Evolutionary conservation across 1,140 invertebrate genomes (phyloP), one percentile per base, ranked within the genome.

Genomic region (Drosophila nigrodunni): DNA sequence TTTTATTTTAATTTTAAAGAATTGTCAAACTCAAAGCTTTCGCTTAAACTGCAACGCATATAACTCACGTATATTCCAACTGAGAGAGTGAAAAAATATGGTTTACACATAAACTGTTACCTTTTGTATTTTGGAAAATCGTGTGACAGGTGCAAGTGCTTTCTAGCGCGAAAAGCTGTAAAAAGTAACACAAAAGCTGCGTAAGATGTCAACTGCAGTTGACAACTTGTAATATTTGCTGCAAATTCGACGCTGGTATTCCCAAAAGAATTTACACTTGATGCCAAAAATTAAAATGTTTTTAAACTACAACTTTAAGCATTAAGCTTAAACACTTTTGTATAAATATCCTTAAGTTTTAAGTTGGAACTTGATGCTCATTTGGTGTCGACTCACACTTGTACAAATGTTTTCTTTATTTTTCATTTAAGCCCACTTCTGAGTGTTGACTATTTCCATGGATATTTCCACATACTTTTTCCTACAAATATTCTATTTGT

Each of bases 191-290:
- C 82, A 69, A 70, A 58, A 80, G 57, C 70, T 87, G 82, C 78
- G 79, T 69, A 82, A 82, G 74, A 82, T 82, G 79, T 82, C 82
- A 87, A 61, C 76, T 65, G 67, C 82, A 82, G 78, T 74, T 74
- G 65, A 59, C 65, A 74, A 25, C 30, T 69, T 68, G 35, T 7
- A 49, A 55, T 55, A 30, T 37, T 64, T 52, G 34, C 25, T 54
- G 50, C 49, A 65, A 41, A 55, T 18, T 66, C 49, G 41, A 44
- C 66, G 69, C 43, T 62, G 65, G 39, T 41, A n/a, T 59, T 60
- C 47, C 41, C n/a, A 39, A 21, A 25, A 3, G 37, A 10, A 18
- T 70, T 62, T 47, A 41, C 25, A 39, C 13, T 21, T 35, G 25
- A 59, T 8, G 37, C 3, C 25, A 30, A 10, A 41, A 57, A 57